Evolutionary conservation across 2,797 vertebrate genomes (phyloP), one percentile per base, ranked within the genome.

Genomic region (Urophycis tenuis): DNA sequence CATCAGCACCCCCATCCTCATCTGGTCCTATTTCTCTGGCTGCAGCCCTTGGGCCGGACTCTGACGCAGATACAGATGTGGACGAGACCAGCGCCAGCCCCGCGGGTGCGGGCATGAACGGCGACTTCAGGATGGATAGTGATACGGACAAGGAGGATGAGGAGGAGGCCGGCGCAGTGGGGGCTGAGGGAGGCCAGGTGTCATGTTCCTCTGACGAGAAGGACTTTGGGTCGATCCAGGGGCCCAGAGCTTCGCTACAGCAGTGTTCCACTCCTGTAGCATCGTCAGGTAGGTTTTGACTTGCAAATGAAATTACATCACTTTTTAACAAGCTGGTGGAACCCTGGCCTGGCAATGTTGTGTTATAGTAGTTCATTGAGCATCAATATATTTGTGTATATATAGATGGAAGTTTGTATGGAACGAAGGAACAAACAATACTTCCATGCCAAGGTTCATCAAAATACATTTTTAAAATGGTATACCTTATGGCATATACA

Each of bases 181-280:
- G 71, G 39, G 39, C 67, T 29, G 78, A 22, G 6, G 78, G 79
- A 14, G 77, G 64, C 70, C 83, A 80, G 71, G 81, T 79, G 7
- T 81, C 82, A 0, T 15, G 17, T 15, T 72, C 83, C n/a, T 19
- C 25, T 5, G 79, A 80, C 76, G 82, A 85, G 76, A 77, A 78
- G 22, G 74, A 74, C n/a, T 34, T 74, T 11, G 33, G 32, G 53
- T 32, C 82, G 4, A 64, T 78, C 67, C 19, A 17, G 3, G 25
- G 19, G 25, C 67, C 15, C 25, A 53, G 60, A 76, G 71, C 85
- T 0, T 41, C 12, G n/a, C 74, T 75, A 14, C 85, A 85, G 45
- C 90, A 88, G 60, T 91, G 87, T 77, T 92, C 91, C 11, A 91
- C 90, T 36, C 92, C 92, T 69, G 32, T 86, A n/a, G 80, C 73